These are phyloP conservation scores for Alviniconcha strummeri DNA, from an alignment of 2,888 invertebrate genomes.

Conservation along the genomic window DNA sequence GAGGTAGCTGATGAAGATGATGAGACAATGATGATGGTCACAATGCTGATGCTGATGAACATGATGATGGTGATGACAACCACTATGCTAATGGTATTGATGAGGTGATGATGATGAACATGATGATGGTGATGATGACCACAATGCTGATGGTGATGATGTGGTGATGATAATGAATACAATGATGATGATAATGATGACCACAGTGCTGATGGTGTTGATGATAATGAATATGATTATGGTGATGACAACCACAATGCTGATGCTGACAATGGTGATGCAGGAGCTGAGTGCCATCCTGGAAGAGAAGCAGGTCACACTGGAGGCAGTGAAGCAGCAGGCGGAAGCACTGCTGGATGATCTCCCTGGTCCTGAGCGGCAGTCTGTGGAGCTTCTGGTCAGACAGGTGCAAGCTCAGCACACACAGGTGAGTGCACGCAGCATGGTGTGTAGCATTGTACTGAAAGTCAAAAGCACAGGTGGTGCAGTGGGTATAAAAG, in stretches of 20 bases:
- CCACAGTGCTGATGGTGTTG: background rate
- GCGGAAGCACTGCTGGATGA: slow-evolving; percentile 54
- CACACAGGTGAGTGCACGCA: slow-evolving; percentile 77
- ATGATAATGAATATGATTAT: background rate
- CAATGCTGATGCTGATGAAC: background rate
- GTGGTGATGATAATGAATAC: background rate
- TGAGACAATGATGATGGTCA: too few species aligned
- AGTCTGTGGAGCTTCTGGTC: slow-evolving; percentile 84
- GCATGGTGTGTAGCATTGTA: too few species aligned
- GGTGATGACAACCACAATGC: background rate
- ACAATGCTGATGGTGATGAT: background rate
- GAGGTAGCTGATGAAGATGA: too few species aligned
- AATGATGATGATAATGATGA: slow-evolving; percentile 4
- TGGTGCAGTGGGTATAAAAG: too few species aligned
- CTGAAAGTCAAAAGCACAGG: too few species aligned
- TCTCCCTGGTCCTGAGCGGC: slow-evolving; percentile 88
- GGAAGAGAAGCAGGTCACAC: slow-evolving; percentile 87
- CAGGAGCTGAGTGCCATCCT: slow-evolving; percentile 80
- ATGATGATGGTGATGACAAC: too few species aligned
- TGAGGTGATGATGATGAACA: background rate
- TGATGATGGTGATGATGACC: background rate
- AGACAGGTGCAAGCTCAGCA: slow-evolving; percentile 85
- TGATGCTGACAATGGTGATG: background rate
- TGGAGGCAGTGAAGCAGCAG: slow-evolving; percentile 78
- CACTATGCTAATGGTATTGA: too few species aligned